Evolutionary conservation across 2,888 invertebrate genomes (phyloP), one percentile per base, ranked within the genome.

Genomic region (Dastarcus helophoroides): DNA sequence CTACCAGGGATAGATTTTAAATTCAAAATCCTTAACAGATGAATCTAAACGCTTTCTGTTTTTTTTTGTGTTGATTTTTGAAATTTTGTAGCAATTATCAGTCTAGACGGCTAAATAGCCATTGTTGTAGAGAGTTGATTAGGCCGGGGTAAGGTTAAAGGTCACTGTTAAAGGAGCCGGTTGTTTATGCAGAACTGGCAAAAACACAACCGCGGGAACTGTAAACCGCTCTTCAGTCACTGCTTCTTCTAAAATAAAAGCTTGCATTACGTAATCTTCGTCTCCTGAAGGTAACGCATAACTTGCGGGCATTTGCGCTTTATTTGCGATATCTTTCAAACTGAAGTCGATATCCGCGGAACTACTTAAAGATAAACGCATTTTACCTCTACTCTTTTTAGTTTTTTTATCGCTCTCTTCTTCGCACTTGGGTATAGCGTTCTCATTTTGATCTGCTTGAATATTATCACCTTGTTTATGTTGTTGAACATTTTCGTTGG

Each of bases 141-240:
- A 88, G 69, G 90, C 86, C 54, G 93, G 93, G 60, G 88, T 91
- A 50, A 94, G 77, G 60, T 82, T 88, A 60, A 94, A 89, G 62
- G 90, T 88, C 54, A 89, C 81, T 48, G 88, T 88, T 50, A 90
- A 73, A 47, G 85, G 80, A 56, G 81, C 78, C 56, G 79, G 80
- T 53, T 90, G 76, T 62, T 84, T 78, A 59, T 85, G 79, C 47
- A 82, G 79, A 56, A 94, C 91, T 41, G 94, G 93, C 66, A 94
- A 75, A 68, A 89, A 90, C 62, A 94, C 88, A 51, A 93, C 73
- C 50, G 91, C 88, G 44, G 93, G 86, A 54, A 88, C 79, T 63
- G 91, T 83, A 58, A 79, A 76, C 32, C 56, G 48, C 31, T 29
- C 32, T n/a, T 30, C 35, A 28, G 48, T 40, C 21, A 39, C 39